Base-by-base conservation (phyloP, 2,113 vertebrate species). In the Perca flavescens region DNA sequence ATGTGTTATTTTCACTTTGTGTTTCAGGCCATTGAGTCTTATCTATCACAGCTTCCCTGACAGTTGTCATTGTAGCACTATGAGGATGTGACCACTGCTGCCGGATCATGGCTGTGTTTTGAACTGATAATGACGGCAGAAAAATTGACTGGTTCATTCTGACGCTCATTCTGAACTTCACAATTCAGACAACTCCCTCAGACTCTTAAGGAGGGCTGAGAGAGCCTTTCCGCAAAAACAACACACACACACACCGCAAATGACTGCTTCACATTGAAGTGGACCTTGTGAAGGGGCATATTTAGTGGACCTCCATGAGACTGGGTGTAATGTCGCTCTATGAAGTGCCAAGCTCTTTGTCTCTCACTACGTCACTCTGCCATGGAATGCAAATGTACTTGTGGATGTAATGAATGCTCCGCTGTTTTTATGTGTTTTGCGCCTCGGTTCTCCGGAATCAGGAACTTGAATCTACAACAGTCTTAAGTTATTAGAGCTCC, bases 11-110 rank as follows among this genome's bases (percentile, higher is more conserved):
- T 84, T 64, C 22, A 0, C 67, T 77, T 87, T 70, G 3, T 65
- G 84, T 84, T 94, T 34, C 94, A 99, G 98, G 95, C 95, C 85
- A 94, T 99, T 77, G 96, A 97, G 93, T 95, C 95, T 86, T 96
- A 96, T 95, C 96, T 98, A 83, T 96, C 95, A 84, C 97, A 97
- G 86, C 94, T 99, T 86, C 96, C 95, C 93, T 98, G 96, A 99
- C 83, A 40, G 68, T 60, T 58, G 69, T 77, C 69, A 28, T 16
- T 79, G 85, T 77, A 86, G 89, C 84, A 82, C 85, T 80, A 31
- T 68, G 68, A 91, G 89, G 93, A 93, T 80, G 87, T 67, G 76
- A 94, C 94, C 94, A 95, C 94, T 95, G 92, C 90, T 91, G 89
- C 82, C 71, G 31, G 52, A 87, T 80, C 64, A 73, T n/a, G 74